phyloP scores from a whole-genome alignment of 1,140 invertebrate species.

The Papilio dardanus region DNA sequence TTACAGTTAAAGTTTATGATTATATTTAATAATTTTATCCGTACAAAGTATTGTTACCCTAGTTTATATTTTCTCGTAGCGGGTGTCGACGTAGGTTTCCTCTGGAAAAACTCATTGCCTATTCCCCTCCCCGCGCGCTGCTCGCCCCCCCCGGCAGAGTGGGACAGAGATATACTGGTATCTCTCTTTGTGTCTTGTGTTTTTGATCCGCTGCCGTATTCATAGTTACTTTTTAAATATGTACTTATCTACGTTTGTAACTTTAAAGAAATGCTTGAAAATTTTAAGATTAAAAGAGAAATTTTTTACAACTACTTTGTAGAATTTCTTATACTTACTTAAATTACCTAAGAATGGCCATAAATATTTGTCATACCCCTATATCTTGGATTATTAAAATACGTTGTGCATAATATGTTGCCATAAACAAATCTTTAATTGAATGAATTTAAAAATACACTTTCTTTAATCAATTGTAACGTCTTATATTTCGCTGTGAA shows the following conservation, averaged over 20 bases:
- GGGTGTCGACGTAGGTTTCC: conserved; percentile 59
- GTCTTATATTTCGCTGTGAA: not conserved
- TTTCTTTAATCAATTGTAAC: too few relatives aligned
- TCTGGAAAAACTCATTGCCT: conserved; percentile 60
- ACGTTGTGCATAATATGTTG: too few relatives aligned
- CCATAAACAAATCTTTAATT: too few relatives aligned
- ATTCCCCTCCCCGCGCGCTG: conserved; percentile 52
- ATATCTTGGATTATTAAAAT: too few relatives aligned
- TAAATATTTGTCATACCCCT: too few relatives aligned
- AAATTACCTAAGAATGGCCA: too few relatives aligned
- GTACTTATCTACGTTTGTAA: not conserved
- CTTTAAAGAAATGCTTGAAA: not conserved
- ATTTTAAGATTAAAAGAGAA: too few relatives aligned
- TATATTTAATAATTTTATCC: not conserved
- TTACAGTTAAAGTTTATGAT: not conserved
- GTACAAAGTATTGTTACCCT: conserved; percentile 38
- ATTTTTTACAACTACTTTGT: too few relatives aligned
- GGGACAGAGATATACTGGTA: conserved; percentile 42
- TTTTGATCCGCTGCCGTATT: conserved; percentile 45
- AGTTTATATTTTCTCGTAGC: conserved; percentile 37
- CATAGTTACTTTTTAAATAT: conserved; percentile 45
- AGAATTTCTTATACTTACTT: too few relatives aligned
- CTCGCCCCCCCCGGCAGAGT: not conserved
- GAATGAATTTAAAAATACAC: too few relatives aligned
- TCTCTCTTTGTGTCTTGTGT: conserved; percentile 55